These are phyloP conservation scores for Pantelozetes paolii DNA, from an alignment of 2,888 invertebrate species.

Conservation along the genomic window DNA sequence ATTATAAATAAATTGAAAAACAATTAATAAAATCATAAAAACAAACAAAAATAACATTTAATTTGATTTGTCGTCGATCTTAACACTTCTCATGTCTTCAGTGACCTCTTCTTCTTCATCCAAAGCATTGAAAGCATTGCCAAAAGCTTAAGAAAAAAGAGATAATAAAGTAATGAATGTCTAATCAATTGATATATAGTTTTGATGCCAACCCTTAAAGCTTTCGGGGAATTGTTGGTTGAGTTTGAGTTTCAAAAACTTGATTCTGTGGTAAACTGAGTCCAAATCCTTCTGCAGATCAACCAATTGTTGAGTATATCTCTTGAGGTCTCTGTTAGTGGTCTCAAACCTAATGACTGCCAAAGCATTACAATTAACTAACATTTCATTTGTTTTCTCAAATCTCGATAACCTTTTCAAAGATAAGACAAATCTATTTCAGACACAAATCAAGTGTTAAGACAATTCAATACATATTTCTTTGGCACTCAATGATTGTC, in stretches of 20 bases:
- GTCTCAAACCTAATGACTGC: slow-evolving; percentile 79
- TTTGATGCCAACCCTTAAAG: slow-evolving; percentile 46
- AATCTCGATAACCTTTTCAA: slow-evolving; percentile 79
- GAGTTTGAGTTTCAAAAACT: slow-evolving; percentile 73
- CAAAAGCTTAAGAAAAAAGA: slow-evolving; percentile 39
- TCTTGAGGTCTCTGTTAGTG: slow-evolving; percentile 81
- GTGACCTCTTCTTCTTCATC: slow-evolving; percentile 45
- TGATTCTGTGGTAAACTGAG: slow-evolving; percentile 85
- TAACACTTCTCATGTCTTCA: slow-evolving; percentile 2
- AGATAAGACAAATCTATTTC: too few species aligned
- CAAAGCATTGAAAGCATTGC: slow-evolving; percentile 43
- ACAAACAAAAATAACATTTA: neutral
- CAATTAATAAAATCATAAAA: too few species aligned
- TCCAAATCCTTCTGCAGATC: slow-evolving; percentile 95
- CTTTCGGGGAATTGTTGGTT: slow-evolving; percentile 54
- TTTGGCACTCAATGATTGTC: slow-evolving; percentile 81
- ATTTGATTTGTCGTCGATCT: neutral
- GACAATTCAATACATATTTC: slow-evolving; percentile 70
- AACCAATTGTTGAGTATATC: slow-evolving; percentile 75
- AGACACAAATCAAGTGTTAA: neutral
- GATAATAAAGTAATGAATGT: neutral
- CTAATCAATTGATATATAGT: neutral
- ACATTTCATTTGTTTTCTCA: slow-evolving; percentile 98
- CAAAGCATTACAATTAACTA: slow-evolving; percentile 92
- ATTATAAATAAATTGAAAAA: neutral